These are phyloP conservation scores for Alethe castanea DNA, from an alignment of 2,113 vertebrate genomes.

Conservation along the genomic window DNA sequence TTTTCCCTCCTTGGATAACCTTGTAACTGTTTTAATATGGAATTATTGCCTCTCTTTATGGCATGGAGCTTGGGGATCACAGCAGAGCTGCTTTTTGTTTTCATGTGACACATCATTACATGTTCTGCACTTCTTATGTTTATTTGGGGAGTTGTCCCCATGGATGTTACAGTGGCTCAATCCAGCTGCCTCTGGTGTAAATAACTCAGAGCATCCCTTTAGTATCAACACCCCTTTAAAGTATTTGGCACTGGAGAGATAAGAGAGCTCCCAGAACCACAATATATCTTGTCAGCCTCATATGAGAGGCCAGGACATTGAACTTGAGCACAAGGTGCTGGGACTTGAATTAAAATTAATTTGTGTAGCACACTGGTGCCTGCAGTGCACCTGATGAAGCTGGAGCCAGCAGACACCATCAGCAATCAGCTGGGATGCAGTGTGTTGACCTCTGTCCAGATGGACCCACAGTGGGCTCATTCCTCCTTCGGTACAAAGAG, in stretches of 20 bases:
- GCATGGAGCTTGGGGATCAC: neutral
- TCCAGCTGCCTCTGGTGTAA: neutral
- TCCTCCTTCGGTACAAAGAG: neutral
- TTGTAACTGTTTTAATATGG: neutral
- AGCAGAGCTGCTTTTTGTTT: neutral
- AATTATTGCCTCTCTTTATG: neutral
- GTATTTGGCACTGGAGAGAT: neutral
- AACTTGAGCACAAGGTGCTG: neutral
- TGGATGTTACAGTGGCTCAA: neutral
- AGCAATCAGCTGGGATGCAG: neutral
- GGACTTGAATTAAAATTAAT: neutral
- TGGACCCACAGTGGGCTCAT: neutral
- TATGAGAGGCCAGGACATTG: neutral
- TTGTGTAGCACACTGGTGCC: neutral
- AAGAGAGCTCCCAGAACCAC: neutral
- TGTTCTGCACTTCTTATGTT: neutral
- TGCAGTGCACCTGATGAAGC: neutral
- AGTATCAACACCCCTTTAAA: neutral
- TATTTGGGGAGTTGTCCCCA: neutral
- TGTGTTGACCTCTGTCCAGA: neutral
- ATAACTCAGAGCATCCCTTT: neutral
- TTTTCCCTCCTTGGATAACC: neutral
- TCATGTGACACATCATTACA: neutral
- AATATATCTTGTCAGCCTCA: slow-evolving; percentile 8
- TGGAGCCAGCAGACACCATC: neutral